Base-by-base conservation (phyloP, 2,797 vertebrate genomes). In the Meda fulgida region DNA sequence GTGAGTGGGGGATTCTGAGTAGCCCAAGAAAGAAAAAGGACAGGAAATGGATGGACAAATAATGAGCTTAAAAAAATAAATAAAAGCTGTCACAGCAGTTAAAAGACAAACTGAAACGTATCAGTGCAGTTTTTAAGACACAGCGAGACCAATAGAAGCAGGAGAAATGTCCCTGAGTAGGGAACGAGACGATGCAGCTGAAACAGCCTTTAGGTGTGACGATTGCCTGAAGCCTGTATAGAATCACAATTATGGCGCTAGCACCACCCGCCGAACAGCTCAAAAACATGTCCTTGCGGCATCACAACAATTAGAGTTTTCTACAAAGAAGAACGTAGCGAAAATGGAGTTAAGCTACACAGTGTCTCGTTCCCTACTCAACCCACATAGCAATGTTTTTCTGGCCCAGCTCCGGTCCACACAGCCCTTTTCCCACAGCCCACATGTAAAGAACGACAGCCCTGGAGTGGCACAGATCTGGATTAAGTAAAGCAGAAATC, bases 1-100 rank as follows among this genome's bases (percentile, higher is more conserved):
- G 91, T 93, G 92, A 90, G 79, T 90, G 89, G 93, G 94, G 93
- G 94, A 92, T 93, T 92, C 86, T 83, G 85, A 90, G 89, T 60
- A 67, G 71, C 36, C 83, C 85, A 29, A 88, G 58, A 66, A 77
- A 38, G 21, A 19, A 36, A 82, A 34, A 53, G 60, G 38, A 67
- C 19, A 72, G 23, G 51, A 85, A 66, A 60, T 3, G 26, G 26
- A 88, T 87, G 88, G 88, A 38, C 31, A 80, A 70, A 65, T 16
- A 65, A 65, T 65, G 63, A 65, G 63, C 63, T 31, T 16, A 31
- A 16, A 58, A n/a, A 65, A 65, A 65, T 16, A 65, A 65, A 65
- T 18, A 18, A 34, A 23, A 53, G 19, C 7, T 85, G 87, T 43
- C 4, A 43, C 40, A 51, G 40, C 21, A 26, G 43, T 10, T 63